These are phyloP conservation scores for Dendrophyllia cribrosa DNA, from an alignment of 64 coral and sea anemone genomes.

Conservation along the genomic window DNA sequence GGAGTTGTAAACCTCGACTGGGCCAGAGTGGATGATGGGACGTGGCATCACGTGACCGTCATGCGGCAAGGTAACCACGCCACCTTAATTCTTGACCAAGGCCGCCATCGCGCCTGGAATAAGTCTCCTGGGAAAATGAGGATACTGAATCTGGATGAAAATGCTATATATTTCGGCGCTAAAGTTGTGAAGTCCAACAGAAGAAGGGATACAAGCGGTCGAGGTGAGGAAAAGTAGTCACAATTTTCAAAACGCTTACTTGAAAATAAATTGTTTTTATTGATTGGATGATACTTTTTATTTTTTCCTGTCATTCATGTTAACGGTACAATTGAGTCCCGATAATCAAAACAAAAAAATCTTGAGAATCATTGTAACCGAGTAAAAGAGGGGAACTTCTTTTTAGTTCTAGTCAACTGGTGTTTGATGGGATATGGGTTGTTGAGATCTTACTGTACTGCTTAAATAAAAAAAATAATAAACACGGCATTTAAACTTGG, in stretches of 20 bases:
- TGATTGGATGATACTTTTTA: background rate
- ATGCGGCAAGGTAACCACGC: conserved; percentile 95
- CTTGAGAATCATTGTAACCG: no score
- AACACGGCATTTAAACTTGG: no score
- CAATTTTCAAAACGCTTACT: background rate
- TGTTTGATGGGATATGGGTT: no score
- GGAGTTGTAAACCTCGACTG: conserved; percentile 89
- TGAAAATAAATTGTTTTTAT: background rate
- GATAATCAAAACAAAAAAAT: no score
- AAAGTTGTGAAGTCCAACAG: conserved; percentile 73
- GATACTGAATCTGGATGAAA: conserved; percentile 91
- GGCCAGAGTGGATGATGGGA: conserved; percentile 85
- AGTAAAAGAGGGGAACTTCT: no score
- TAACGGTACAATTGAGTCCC: no score
- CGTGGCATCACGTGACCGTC: conserved; percentile 97
- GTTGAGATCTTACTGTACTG: no score
- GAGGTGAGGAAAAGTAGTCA: conserved; percentile 45
- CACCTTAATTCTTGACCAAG: conserved; percentile 81
- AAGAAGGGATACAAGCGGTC: conserved; percentile 31
- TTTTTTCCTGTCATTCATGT: background rate
- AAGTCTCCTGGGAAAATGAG: conserved; percentile 95
- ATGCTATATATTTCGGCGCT: conserved; percentile 94
- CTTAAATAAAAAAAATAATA: no score
- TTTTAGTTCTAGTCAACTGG: no score
- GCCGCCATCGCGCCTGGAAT: conserved; percentile 71